Percentiles rank a stretch among this genome's conserved stretches.
phyloP scores from a whole-genome alignment of 2,113 vertebrate genomes.

The Malurus elegans region DNA sequence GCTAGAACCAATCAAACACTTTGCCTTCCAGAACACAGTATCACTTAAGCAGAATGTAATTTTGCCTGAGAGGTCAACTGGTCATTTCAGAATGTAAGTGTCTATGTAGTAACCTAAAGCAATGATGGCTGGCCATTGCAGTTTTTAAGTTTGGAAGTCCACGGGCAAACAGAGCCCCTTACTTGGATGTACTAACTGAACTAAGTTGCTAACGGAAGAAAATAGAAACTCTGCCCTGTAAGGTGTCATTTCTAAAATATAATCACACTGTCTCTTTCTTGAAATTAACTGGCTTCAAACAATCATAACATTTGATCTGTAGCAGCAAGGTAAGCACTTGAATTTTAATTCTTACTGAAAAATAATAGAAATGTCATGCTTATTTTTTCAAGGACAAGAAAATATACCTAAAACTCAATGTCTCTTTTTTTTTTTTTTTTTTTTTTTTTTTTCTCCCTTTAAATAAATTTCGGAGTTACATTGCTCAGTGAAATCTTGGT shows the following conservation, averaged over 20 bases:
- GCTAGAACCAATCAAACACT: background rate
- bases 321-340: background rate
- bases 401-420: background rate
- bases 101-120: background rate
- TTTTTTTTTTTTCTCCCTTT: background rate
- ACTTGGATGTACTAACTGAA: background rate
- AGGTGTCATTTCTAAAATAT: background rate
- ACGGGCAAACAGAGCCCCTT: background rate
- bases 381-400: background rate
- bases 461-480: background rate
- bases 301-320: background rate
- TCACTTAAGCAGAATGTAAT: background rate
- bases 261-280: background rate
- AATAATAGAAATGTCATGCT: background rate
- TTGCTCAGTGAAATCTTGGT: background rate
- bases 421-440: background rate
- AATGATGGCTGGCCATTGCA: background rate
- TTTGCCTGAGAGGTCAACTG: background rate
- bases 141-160: background rate
- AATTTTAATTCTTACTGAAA: background rate
- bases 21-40: background rate
- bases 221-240: background rate
- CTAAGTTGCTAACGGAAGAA: background rate
- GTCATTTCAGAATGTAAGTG: background rate
- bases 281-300: background rate